Conservation (phyloP, 2,797 vertebrate species). For the Sebastiscus tertius region DNA sequence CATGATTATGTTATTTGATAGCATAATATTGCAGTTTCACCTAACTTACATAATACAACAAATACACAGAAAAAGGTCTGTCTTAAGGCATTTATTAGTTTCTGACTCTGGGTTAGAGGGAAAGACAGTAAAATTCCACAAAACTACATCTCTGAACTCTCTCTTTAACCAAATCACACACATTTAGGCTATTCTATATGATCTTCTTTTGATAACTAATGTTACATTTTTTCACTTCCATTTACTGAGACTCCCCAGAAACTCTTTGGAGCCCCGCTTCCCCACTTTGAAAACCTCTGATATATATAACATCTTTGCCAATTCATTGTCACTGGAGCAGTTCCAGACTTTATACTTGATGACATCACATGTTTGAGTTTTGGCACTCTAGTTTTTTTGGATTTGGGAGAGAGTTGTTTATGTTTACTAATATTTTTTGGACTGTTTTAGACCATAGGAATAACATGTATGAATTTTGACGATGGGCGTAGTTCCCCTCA, state of each 20-base stretch:
- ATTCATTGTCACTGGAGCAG: background rate
- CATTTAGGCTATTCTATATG: background rate
- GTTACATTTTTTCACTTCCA: no score
- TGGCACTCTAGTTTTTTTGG: background rate
- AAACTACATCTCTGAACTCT: background rate
- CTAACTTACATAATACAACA: background rate
- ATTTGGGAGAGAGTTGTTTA: background rate
- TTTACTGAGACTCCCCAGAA: no score
- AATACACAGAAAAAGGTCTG: background rate
- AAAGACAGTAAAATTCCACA: background rate
- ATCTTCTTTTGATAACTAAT: background rate
- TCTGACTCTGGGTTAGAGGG: fast-evolving
- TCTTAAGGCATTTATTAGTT: background rate
- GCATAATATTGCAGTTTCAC: no score
- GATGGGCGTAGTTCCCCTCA: background rate
- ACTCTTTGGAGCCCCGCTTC: no score
- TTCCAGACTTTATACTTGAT: background rate
- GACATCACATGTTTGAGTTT: background rate
- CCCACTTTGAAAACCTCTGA: background rate
- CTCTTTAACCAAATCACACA: background rate
- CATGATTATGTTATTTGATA: background rate
- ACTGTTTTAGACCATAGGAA: background rate
- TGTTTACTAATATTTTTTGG: background rate
- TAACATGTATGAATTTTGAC: background rate
- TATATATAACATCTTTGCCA: background rate